phyloP scores from a whole-genome alignment of 2,888 invertebrate species.

The Drosophila diplacantha region DNA sequence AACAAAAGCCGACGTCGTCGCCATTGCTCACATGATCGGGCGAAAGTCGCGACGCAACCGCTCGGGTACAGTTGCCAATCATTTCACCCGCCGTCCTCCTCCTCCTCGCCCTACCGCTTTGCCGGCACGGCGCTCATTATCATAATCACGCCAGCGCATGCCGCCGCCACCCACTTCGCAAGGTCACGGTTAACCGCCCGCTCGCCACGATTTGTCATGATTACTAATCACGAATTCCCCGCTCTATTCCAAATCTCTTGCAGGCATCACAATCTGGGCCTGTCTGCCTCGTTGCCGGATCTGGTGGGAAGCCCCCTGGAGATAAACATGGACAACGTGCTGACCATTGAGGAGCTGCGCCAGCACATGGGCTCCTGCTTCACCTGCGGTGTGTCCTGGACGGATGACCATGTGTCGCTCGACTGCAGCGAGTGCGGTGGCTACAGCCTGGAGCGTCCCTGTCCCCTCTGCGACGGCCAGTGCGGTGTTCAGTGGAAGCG shows the following conservation, averaged over 20 bases:
- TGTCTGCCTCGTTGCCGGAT: slow-evolving; percentile 77
- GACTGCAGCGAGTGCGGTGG: slow-evolving; percentile 90
- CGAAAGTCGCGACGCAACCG: slow-evolving; percentile 45
- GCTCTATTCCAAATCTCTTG: slow-evolving; percentile 42
- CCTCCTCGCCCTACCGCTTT: slow-evolving; percentile 9
- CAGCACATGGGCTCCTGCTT: slow-evolving; percentile 86
- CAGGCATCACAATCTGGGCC: slow-evolving; percentile 76
- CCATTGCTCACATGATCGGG: slow-evolving; percentile 64
- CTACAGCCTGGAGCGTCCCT: slow-evolving; percentile 86
- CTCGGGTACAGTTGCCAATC: slow-evolving; percentile 50
- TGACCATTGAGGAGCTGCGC: slow-evolving; percentile 85
- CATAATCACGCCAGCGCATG: slow-evolving; percentile 58
- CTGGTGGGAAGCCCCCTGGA: slow-evolving; percentile 77
- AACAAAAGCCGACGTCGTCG: slow-evolving; percentile 27
- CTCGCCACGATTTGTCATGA: slow-evolving; percentile 28
- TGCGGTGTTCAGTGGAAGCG: slow-evolving; percentile 86
- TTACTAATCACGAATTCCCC: slow-evolving; percentile 34
- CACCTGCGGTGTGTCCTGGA: slow-evolving; percentile 89
- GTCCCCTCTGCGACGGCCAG: slow-evolving; percentile 86
- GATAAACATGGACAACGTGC: slow-evolving; percentile 78
- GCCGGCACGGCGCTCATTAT: slow-evolving; percentile 52
- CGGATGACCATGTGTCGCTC: slow-evolving; percentile 85
- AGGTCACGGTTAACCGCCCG: slow-evolving; percentile 52
- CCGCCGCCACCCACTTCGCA: slow-evolving; percentile 51
- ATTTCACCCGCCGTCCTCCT: slow-evolving; percentile 15